A percentile compares a stretch with the other conserved stretches of the same genome.
Conservation (phyloP, 2,113 vertebrate genomes). For the Acrocephalus arundinaceus region DNA sequence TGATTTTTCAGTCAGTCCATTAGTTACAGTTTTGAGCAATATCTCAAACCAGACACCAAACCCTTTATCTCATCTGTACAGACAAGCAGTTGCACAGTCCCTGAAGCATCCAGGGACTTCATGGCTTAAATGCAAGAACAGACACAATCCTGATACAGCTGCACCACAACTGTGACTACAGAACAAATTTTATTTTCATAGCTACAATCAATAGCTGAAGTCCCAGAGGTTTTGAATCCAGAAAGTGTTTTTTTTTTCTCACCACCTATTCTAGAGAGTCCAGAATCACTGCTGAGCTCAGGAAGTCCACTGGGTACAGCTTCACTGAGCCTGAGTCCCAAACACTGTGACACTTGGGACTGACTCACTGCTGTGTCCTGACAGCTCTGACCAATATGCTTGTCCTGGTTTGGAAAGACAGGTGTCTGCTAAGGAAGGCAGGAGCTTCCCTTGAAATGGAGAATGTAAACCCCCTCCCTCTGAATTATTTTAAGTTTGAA, state of each 20-base stretch:
- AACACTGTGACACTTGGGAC: background rate
- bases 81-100: background rate
- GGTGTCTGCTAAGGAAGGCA: background rate
- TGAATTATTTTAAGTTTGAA: background rate
- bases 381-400: background rate
- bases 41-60: background rate
- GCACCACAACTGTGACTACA: fast-evolving
- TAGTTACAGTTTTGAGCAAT: background rate
- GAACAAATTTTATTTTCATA: background rate
- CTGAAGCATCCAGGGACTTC: background rate
- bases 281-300: background rate
- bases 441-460: background rate
- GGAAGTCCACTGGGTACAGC: background rate
- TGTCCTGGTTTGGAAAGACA: background rate
- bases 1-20: background rate
- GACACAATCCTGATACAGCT: background rate
- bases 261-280: background rate
- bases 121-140: background rate
- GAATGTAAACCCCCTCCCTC: background rate
- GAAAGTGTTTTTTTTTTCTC: background rate
- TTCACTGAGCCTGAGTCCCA: background rate
- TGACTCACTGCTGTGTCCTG: background rate
- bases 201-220: fast-evolving
- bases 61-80: background rate
- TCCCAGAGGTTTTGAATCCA: background rate